phyloP scores from a whole-genome alignment of 2,113 vertebrate genomes.

The Rhabdornis inornatus region DNA sequence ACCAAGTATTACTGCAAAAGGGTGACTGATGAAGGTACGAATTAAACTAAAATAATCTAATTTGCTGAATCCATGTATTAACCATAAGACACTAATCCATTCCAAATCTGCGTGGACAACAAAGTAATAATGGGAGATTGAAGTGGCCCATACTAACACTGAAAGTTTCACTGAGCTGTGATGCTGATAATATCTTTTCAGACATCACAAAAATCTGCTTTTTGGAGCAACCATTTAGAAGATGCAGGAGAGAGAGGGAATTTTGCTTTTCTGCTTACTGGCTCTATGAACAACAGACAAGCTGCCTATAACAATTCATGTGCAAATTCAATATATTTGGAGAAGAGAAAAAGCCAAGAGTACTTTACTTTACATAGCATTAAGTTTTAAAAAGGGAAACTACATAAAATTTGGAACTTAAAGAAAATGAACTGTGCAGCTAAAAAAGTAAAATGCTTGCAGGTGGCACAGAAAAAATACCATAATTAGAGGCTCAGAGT shows the following conservation, averaged over 20 bases:
- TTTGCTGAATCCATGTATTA: background rate
- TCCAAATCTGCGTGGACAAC: background rate
- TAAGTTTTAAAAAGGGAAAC: slow-evolving; percentile 49
- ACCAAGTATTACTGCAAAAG: background rate
- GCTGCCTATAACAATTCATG: background rate
- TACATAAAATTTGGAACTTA: slow-evolving; percentile 19
- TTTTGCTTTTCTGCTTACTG: background rate
- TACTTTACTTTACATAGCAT: background rate
- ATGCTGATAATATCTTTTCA: background rate
- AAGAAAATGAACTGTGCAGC: slow-evolving; percentile 22
- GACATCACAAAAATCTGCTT: background rate
- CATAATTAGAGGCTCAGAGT: slow-evolving; percentile 42
- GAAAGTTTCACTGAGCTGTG: background rate
- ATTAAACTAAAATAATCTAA: background rate
- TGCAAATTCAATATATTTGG: background rate
- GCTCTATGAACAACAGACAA: background rate
- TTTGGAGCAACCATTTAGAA: background rate
- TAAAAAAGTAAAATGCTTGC: slow-evolving; percentile 46
- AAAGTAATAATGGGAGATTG: background rate
- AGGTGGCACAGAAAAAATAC: slow-evolving; percentile 36
- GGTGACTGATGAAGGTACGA: background rate
- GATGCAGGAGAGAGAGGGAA: background rate
- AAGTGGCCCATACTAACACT: background rate
- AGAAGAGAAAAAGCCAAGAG: background rate
- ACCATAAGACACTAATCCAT: background rate